Evolutionary conservation across 2,888 invertebrate species (phyloP).

Genomic region (Hydrotaea diabolus): DNA sequence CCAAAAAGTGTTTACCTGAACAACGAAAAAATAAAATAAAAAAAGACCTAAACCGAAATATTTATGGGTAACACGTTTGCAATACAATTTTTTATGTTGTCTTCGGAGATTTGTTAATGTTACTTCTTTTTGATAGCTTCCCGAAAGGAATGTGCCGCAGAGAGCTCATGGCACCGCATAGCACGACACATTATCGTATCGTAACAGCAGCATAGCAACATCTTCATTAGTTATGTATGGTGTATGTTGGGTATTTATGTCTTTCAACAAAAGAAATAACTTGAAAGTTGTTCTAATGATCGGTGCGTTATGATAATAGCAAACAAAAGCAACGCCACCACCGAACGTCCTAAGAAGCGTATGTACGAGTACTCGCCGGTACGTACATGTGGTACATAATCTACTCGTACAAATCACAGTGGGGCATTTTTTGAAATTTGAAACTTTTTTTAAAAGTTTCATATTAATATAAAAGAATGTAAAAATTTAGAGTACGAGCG

Average conservation of each 20-base stretch:
- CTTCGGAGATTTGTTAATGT: constrained; percentile 54
- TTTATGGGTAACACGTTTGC: constrained; percentile 59
- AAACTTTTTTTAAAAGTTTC: too few species aligned
- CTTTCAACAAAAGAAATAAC: constrained; percentile 34
- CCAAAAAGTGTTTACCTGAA: constrained; percentile 5
- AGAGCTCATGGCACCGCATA: neutral
- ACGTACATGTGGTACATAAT: neutral
- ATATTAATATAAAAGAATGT: too few species aligned
- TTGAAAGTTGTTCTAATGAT: constrained; percentile 54
- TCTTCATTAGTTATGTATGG: constrained; percentile 52
- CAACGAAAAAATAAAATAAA: constrained; percentile 10
- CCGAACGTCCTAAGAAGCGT: constrained; percentile 10
- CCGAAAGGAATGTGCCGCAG: neutral
- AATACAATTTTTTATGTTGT: constrained; percentile 58
- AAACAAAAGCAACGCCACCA: neutral
- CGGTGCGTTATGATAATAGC: constrained; percentile 46
- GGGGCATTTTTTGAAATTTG: neutral
- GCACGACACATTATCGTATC: neutral
- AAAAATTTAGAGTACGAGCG: too few species aligned
- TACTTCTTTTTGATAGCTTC: constrained; percentile 3
- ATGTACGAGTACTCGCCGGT: neutral
- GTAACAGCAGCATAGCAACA: constrained; percentile 37
- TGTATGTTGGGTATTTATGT: constrained; percentile 47
- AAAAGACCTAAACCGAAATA: constrained; percentile 38
- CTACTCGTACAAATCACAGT: neutral